Evolutionary conservation across 2,888 invertebrate species (phyloP), one percentile per base, ranked within the genome.

Genomic region (Plebejus melissa): DNA sequence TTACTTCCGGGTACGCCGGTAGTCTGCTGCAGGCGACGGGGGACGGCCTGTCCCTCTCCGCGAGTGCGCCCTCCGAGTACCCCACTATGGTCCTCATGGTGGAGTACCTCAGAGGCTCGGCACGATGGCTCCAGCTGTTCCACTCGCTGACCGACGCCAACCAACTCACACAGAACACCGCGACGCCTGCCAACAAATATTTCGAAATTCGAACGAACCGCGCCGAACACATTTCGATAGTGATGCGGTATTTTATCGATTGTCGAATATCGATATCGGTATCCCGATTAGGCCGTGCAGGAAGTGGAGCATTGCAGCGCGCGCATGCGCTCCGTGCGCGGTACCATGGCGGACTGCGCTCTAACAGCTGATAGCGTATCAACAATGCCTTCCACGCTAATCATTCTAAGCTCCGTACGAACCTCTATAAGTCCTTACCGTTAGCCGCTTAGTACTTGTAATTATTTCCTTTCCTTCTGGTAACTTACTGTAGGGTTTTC

Each of bases 1-100:
- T 84, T 78, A 90, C 82, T 58, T 84, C 82, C 76, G 92, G 93
- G 77, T 85, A 86, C 58, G 87, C 88, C 1, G 89, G 91, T 11
- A 91, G 82, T 16, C 88, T 86, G 79, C 90, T 89, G 81, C 94
- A 94, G 75, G 89, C 82, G 76, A 94, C 86, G 0, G 91, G 93
- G 32, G 85, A 87, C 7, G 92, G 93, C 22, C 89, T 85, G 78
- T 94, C 94, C 88, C 94, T 86, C 83, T 94, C 94, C 4, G 93
- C 94, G 81, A 88, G 92, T 81, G 94, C 94, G 79, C 89, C 93
- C 82, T 94, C 94, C 54, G 95, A 95, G 86, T 95, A 95, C 32
- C 94, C 95, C 79, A 95, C 94, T 80, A 95, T 94, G 78, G 95
- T 95, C 82, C 91, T 91, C 88, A 95, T 94, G 77, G 93, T 93